A percentile compares a stretch with the other conserved stretches of the same genome.
phyloP scores from a whole-genome alignment of 2,797 vertebrate genomes.

The Galaxias olidus region DNA sequence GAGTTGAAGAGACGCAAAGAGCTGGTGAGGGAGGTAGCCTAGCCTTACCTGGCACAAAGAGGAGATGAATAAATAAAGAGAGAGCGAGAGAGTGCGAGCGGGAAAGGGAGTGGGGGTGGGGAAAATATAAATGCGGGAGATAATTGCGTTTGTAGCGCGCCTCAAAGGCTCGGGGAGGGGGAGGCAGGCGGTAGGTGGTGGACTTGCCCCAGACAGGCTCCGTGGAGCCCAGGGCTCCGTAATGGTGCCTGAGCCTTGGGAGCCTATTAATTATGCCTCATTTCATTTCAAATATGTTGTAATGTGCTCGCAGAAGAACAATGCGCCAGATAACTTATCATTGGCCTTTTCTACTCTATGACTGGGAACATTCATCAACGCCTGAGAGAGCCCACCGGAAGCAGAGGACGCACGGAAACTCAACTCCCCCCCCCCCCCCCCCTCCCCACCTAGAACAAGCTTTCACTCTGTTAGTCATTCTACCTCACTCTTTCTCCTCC shows the following conservation, averaged over 20 bases:
- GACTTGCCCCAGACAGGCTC: conserved; percentile 48
- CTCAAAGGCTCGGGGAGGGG: conserved; percentile 44
- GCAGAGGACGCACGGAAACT: too few relatives aligned
- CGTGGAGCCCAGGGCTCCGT: conserved; percentile 35
- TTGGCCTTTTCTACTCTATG: conserved; percentile 11
- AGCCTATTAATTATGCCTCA: conserved; percentile 58
- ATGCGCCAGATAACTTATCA: conserved; percentile 26
- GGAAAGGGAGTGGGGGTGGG: background rate
- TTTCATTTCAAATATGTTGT: conserved; percentile 53
- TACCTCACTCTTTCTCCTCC: too few relatives aligned
- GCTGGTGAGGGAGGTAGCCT: background rate
- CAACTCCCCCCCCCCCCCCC: too few relatives aligned
- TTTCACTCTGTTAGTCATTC: too few relatives aligned
- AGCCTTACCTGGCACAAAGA: too few relatives aligned
- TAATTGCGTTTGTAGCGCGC: conserved; percentile 46
- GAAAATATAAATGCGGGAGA: conserved; percentile 43
- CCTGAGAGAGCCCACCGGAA: background rate
- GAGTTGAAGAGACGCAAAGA: background rate
- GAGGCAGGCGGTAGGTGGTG: conserved; percentile 46
- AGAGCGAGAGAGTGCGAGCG: conserved; percentile 6
- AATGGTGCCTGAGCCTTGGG: conserved; percentile 30
- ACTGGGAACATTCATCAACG: conserved; percentile 15
- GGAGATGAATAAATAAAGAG: background rate
- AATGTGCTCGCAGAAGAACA: conserved; percentile 43
- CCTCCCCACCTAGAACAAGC: too few relatives aligned